A percentile compares a stretch with the other conserved stretches of the same genome.
Evolutionary conservation across 1,140 invertebrate species (phyloP).

Genomic region (Tetramorium simillimum): DNA sequence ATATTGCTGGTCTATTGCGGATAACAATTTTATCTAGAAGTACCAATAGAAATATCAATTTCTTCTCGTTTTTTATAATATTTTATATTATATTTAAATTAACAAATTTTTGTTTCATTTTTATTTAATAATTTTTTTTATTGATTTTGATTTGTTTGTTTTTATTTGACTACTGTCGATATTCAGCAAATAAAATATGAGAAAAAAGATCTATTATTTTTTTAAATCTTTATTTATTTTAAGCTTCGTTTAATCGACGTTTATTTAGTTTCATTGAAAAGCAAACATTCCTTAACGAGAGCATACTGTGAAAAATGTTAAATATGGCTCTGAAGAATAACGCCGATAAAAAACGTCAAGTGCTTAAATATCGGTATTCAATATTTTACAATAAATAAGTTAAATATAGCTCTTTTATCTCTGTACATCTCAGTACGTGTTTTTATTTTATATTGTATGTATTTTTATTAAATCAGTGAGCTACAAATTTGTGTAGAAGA

Average conservation of each 20-base stretch:
- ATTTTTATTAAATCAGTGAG: not conserved
- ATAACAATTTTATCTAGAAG: not conserved
- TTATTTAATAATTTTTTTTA: not conserved
- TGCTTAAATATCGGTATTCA: not conserved
- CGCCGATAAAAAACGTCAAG: not conserved
- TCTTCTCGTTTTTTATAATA: not conserved
- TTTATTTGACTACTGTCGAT: no score
- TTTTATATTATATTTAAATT: slow-evolving; percentile 7
- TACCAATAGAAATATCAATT: not conserved
- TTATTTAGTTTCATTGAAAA: slow-evolving; percentile 33
- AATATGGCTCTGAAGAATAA: not conserved
- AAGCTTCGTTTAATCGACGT: slow-evolving; percentile 10
- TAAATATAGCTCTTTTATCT: not conserved
- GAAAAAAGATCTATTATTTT: not conserved
- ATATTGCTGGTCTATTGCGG: not conserved
- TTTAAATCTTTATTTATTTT: slow-evolving; percentile 11
- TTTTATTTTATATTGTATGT: not conserved
- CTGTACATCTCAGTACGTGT: not conserved
- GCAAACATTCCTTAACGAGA: slow-evolving; percentile 4
- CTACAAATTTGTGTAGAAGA: not conserved
- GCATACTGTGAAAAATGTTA: slow-evolving; percentile 8
- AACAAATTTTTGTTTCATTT: not conserved
- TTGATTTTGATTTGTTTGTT: not conserved
- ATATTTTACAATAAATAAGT: slow-evolving; percentile 13
- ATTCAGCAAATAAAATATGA: not conserved